phyloP scores from a whole-genome alignment of 2,888 invertebrate genomes.

The Pollenia labialis region DNA sequence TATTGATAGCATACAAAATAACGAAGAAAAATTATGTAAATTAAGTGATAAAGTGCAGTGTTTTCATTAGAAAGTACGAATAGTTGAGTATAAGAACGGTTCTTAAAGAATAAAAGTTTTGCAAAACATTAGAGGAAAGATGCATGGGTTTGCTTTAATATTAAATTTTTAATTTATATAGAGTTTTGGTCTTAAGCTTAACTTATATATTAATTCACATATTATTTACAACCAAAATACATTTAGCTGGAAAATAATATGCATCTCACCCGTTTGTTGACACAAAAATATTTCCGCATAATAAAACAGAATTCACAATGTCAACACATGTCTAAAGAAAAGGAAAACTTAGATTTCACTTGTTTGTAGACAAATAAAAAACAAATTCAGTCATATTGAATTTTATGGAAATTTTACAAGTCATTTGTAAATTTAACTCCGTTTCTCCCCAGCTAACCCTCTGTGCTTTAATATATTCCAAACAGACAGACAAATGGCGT shows the following conservation, averaged over 20 bases:
- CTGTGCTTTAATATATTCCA: constrained; percentile 17
- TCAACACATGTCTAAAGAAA: background rate
- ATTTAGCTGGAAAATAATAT: constrained; percentile 34
- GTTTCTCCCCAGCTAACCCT: background rate
- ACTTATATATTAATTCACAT: background rate
- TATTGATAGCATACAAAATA: background rate
- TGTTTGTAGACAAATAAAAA: constrained; percentile 33
- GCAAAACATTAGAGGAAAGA: too few relatives aligned
- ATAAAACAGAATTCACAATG: constrained; percentile 34
- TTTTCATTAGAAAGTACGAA: too few relatives aligned
- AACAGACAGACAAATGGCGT: background rate
- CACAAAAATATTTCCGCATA: constrained; percentile 38
- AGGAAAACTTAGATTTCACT: constrained; percentile 9
- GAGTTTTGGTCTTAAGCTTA: too few relatives aligned
- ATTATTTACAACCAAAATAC: background rate
- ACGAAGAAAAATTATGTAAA: constrained; percentile 15
- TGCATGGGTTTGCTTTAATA: too few relatives aligned
- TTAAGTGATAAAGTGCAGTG: constrained; percentile 43
- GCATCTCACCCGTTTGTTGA: constrained; percentile 24
- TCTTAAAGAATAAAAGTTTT: too few relatives aligned
- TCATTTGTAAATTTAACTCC: constrained; percentile 13
- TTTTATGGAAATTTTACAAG: constrained; percentile 23
- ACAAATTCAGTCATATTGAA: constrained; percentile 3
- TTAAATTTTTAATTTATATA: background rate
- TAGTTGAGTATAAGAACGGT: too few relatives aligned